Conservation (phyloP, 1,140 invertebrate species). For the Drosophila grimshawi region DNA sequence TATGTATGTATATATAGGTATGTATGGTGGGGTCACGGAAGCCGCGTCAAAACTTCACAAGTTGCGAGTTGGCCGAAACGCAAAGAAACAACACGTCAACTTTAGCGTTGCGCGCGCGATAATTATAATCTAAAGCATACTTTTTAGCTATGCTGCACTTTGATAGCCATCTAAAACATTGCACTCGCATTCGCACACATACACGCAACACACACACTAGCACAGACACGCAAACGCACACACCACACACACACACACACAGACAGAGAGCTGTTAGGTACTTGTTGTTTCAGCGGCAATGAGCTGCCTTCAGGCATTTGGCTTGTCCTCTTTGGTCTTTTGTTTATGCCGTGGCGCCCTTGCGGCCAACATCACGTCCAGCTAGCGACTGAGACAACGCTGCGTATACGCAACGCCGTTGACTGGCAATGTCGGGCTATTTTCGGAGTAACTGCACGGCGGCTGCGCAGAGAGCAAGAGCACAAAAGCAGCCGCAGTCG, state of each 20-base stretch:
- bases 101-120: slow-evolving; percentile 44
- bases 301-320: slow-evolving; percentile 57
- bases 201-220: slow-evolving; percentile 20
- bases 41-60: slow-evolving; percentile 70
- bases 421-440: slow-evolving; percentile 50
- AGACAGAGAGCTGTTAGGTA: slow-evolving; percentile 48
- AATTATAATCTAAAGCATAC: slow-evolving; percentile 75
- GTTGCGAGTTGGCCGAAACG: slow-evolving; percentile 44
- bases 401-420: slow-evolving; percentile 74
- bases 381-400: slow-evolving; percentile 72
- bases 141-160: slow-evolving; percentile 77
- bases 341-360: slow-evolving; percentile 68
- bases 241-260: slow-evolving; percentile 18
- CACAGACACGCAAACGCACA: slow-evolving; percentile 16
- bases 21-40: slow-evolving; percentile 29
- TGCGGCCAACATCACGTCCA: slow-evolving; percentile 81
- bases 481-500: background rate
- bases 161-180: slow-evolving; percentile 66
- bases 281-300: slow-evolving; percentile 77
- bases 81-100: slow-evolving; percentile 17
- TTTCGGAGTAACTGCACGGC: slow-evolving; percentile 67
- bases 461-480: slow-evolving; percentile 46
- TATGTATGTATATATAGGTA: slow-evolving; percentile 5
- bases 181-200: slow-evolving; percentile 25
- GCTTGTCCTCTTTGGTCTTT: slow-evolving; percentile 25